A percentile compares a stretch with the other conserved stretches of the same genome.
phyloP scores from a whole-genome alignment of 2,113 vertebrate genomes.

The Echinops telfairi region DNA sequence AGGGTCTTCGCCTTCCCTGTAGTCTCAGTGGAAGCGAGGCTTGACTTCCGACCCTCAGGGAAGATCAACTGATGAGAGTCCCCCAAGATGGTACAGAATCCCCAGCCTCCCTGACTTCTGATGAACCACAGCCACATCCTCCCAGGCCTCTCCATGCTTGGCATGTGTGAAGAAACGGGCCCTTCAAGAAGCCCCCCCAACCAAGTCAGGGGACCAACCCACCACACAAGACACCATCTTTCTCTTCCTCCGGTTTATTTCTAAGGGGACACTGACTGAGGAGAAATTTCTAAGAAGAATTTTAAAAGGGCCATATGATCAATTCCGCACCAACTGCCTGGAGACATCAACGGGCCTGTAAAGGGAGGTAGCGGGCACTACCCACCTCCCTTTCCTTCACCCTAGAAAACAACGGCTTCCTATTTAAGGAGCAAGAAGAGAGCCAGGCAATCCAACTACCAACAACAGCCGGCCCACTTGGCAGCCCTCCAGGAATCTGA shows the following conservation, averaged over 20 bases:
- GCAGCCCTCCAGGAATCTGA: conserved; percentile 81
- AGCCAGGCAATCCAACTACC: conserved; percentile 79
- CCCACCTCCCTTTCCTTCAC: neutral
- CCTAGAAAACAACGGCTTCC: conserved; percentile 80
- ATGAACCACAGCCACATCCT: no score
- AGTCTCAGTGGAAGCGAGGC: neutral
- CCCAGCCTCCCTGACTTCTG: no score
- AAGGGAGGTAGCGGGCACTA: neutral
- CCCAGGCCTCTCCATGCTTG: no score
- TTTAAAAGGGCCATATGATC: neutral
- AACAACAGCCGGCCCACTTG: conserved; percentile 81
- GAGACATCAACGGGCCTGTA: conserved; percentile 65
- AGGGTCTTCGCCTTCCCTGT: neutral
- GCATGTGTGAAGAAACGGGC: no score
- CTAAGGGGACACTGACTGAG: neutral
- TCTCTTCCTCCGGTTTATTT: neutral
- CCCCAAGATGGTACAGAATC: neutral
- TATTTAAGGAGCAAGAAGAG: conserved; percentile 67
- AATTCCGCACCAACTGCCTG: conserved; percentile 64
- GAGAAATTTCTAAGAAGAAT: neutral
- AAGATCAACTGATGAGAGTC: neutral
- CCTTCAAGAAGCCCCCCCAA: neutral
- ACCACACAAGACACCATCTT: neutral
- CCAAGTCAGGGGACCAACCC: neutral
- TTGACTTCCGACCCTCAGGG: neutral